Conservation (phyloP, 2,113 vertebrate species). For the Indicator maculatus region DNA sequence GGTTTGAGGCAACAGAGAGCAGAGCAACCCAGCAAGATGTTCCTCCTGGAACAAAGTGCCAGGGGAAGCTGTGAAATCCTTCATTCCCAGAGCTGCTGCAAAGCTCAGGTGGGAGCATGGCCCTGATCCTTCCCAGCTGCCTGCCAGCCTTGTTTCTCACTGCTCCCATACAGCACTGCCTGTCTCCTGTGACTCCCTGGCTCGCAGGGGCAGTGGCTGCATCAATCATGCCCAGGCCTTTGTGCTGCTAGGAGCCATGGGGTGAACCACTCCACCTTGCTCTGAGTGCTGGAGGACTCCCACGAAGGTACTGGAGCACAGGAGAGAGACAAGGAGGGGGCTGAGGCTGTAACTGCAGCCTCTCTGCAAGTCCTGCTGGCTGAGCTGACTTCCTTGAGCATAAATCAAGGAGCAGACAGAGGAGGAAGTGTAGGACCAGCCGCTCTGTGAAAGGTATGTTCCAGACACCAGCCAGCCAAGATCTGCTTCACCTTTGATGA, state of each 20-base stretch:
- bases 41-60: background rate
- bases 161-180: background rate
- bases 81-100: background rate
- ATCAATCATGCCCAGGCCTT: background rate
- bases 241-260: background rate
- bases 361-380: background rate
- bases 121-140: background rate
- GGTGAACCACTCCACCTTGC: background rate
- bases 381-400: background rate
- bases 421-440: background rate
- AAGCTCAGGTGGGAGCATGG: background rate
- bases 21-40: background rate
- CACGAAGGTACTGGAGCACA: background rate
- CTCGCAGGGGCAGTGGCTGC: background rate
- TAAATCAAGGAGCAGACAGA: background rate
- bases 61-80: background rate
- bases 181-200: background rate
- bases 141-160: background rate
- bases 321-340: background rate
- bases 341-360: background rate
- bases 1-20: background rate
- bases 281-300: background rate
- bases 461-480: background rate
- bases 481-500: background rate
- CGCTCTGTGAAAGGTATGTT: background rate